Evolutionary conservation across 2,797 vertebrate genomes (phyloP), one percentile per base, ranked within the genome.

Genomic region (Denticeps clupeoides): DNA sequence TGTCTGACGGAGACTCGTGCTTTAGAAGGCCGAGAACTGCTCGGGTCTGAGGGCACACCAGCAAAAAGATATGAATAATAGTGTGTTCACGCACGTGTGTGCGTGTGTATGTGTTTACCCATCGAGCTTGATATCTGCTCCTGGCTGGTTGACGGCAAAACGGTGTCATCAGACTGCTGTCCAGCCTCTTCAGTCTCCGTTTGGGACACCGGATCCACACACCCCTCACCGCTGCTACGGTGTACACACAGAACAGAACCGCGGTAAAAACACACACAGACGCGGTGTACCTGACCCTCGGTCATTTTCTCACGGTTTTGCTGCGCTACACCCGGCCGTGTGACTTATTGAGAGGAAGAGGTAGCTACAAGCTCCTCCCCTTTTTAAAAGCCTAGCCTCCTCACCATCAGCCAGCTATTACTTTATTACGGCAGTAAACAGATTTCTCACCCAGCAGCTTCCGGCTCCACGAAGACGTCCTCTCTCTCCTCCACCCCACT

Each of bases 81-180:
- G 11, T 29, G 27, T 11, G 15, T 3, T 38, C 10, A 31, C 7
- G 4, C 5, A 45, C 31, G 0, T 3, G 18, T 27, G 26, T 12
- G 21, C 4, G 7, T 7, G 13, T 7, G 27, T 6, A 45, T 7
- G 16, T 22, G 29, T 42, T 4, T 75, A 94, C 92, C 93, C 71
- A 88, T 87, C 57, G 88, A 93, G 68, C 92, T 96, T 1, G 91
- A 94, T 11, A 95, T 89, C 7, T 91, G 91, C 57, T 97, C 93
- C 72, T 97, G 93, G 70, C 89, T 94, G 62, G 93, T 95, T 1
- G 90, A 93, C 44, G 92, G 88, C 55, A 91, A 82, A 59, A 80
- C 86, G 46, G 87, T 73, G 28, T 90, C 88, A 55, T 92, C 94
- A 48, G 87, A 82, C 0, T 80, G 73, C 59, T 96, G 92, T 41